These are phyloP conservation scores for Pungitius pungitius DNA, from an alignment of 2,113 vertebrate genomes.

Conservation along the genomic window DNA sequence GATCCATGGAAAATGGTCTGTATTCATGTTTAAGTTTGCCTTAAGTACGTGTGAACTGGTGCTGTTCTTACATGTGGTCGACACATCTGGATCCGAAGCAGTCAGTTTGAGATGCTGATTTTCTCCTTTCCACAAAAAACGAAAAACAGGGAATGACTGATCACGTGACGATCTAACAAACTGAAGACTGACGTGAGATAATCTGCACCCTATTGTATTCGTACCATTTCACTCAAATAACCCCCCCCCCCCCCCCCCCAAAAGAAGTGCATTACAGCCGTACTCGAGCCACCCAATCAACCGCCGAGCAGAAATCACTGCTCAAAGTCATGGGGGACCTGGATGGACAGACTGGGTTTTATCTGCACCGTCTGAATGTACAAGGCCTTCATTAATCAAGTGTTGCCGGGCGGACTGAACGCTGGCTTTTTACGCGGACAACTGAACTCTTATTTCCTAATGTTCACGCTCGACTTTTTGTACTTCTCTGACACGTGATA, in stretches of 20 bases:
- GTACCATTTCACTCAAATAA: slow-evolving; percentile 12
- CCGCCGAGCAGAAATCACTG: background rate
- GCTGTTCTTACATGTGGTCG: background rate
- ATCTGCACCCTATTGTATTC: slow-evolving; percentile 6
- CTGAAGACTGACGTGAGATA: slow-evolving; percentile 33
- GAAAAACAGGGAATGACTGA: slow-evolving; percentile 9
- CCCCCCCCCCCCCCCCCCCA: no score
- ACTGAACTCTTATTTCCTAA: slow-evolving; percentile 49
- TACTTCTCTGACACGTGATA: slow-evolving; percentile 66
- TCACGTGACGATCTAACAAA: slow-evolving; percentile 43
- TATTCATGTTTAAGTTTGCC: slow-evolving; percentile 24
- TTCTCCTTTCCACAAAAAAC: background rate
- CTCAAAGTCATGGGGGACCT: slow-evolving; percentile 13
- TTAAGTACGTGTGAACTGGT: slow-evolving; percentile 16
- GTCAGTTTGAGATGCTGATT: background rate
- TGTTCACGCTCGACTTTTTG: slow-evolving; percentile 64
- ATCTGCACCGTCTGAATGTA: slow-evolving; percentile 24
- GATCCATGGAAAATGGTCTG: background rate
- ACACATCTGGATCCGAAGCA: slow-evolving; percentile 11
- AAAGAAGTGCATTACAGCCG: slow-evolving; percentile 34
- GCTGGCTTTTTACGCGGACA: slow-evolving; percentile 56
- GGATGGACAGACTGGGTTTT: slow-evolving; percentile 21
- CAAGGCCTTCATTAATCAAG: slow-evolving; percentile 46
- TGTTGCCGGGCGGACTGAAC: slow-evolving; percentile 54
- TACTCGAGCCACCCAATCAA: slow-evolving; percentile 3